Percentiles rank a stretch among this genome's conserved stretches.
phyloP scores from a whole-genome alignment of 2,797 vertebrate species.

The Eospalax fontanierii region DNA sequence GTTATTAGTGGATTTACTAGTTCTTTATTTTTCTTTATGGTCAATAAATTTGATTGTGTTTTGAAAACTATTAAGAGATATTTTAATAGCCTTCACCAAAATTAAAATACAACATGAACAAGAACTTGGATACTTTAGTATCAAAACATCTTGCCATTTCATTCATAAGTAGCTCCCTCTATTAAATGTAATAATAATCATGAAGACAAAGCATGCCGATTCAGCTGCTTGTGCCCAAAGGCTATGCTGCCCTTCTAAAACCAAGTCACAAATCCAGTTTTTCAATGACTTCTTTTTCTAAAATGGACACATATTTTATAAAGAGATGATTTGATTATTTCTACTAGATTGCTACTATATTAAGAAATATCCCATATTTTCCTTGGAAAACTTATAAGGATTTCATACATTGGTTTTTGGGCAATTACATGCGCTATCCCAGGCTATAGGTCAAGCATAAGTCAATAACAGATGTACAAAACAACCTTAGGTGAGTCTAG shows the following conservation, averaged over 20 bases:
- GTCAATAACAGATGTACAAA: background rate
- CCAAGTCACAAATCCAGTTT: slow-evolving; percentile 53
- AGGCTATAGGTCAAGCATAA: background rate
- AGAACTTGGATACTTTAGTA: background rate
- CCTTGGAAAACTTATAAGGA: slow-evolving; percentile 1
- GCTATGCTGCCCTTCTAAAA: slow-evolving; percentile 51
- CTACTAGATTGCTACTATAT: background rate
- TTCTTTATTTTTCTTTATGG: background rate
- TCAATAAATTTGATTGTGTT: background rate
- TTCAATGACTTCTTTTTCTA: slow-evolving; percentile 48
- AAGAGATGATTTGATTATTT: background rate
- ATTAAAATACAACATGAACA: background rate
- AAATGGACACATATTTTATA: slow-evolving; percentile 59
- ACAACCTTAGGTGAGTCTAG: background rate
- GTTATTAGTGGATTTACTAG: background rate
- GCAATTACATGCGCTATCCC: background rate
- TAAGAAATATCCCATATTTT: background rate
- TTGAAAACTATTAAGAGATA: background rate
- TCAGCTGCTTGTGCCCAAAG: slow-evolving; percentile 66
- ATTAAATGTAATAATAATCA: slow-evolving; percentile 58
- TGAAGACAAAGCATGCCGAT: slow-evolving; percentile 58
- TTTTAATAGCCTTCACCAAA: background rate
- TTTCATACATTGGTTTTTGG: no score
- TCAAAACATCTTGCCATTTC: slow-evolving; percentile 41
- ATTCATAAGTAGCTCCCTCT: slow-evolving; percentile 46